A percentile compares a stretch with the other conserved stretches of the same genome.
Conservation (phyloP, 2,113 vertebrate species). For the Macrotus californicus region DNA sequence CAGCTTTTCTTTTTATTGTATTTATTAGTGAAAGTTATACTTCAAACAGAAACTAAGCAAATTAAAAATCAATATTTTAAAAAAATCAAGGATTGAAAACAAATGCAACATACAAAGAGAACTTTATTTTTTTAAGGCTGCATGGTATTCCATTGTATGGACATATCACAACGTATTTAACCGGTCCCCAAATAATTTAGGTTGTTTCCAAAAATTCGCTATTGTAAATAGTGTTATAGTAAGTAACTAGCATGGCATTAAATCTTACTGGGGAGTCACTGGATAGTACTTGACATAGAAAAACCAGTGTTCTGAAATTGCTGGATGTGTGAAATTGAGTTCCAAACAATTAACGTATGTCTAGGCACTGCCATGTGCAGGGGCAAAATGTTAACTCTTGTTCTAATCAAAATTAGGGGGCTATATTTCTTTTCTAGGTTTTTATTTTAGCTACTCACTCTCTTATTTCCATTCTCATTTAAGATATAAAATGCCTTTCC, state of each 20-base stretch:
- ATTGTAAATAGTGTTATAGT: background rate
- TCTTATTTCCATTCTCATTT: background rate
- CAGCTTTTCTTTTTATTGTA: slow-evolving; percentile 87
- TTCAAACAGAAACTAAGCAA: slow-evolving; percentile 87
- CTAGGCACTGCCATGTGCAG: background rate
- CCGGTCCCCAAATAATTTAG: background rate
- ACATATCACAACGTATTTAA: background rate
- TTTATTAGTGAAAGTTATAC: slow-evolving; percentile 89
- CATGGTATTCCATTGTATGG: background rate
- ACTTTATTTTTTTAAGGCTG: background rate
- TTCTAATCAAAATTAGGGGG: background rate
- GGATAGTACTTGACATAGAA: background rate
- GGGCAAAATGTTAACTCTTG: background rate
- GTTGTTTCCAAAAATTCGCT: background rate
- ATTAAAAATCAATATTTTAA: slow-evolving; percentile 80
- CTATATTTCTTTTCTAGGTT: background rate
- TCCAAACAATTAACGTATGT: background rate
- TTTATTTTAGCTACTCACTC: background rate
- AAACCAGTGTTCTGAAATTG: background rate
- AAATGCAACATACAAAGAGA: slow-evolving; percentile 77
- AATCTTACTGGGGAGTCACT: background rate
- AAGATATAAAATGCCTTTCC: slow-evolving; percentile 10
- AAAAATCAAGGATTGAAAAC: slow-evolving; percentile 77
- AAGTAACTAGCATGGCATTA: background rate
- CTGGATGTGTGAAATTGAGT: background rate